Percentiles rank a stretch among this genome's conserved stretches.
Conservation (phyloP, 1,140 invertebrate genomes). For the Habropoda laboriosa region DNA sequence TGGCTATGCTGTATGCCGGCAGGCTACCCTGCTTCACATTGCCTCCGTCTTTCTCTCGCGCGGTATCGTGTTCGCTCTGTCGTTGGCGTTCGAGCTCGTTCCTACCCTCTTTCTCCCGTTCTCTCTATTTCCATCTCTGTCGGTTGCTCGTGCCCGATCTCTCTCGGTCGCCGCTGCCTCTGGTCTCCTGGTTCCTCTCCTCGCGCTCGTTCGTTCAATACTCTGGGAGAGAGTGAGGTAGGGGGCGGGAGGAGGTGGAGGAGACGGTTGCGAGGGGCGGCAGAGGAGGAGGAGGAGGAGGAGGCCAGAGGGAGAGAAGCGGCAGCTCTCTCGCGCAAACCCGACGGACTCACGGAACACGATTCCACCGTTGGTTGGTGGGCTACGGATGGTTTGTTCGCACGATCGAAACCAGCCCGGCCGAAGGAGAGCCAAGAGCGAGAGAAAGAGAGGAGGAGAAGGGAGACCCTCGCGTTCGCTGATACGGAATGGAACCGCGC, state of each 20-base stretch:
- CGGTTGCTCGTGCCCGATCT: slow-evolving; percentile 48
- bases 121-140: slow-evolving; percentile 30
- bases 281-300: slow-evolving; percentile 53
- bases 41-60: slow-evolving; percentile 66
- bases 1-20: slow-evolving; percentile 71
- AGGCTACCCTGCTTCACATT: slow-evolving; percentile 70
- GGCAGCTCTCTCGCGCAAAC: slow-evolving; percentile 64
- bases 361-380: slow-evolving; percentile 68
- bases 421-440: slow-evolving; percentile 55
- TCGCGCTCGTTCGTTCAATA: slow-evolving; percentile 77
- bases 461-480: slow-evolving; percentile 30
- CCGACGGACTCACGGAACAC: slow-evolving; percentile 70
- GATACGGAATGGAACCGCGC: slow-evolving; percentile 60
- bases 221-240: slow-evolving; percentile 68
- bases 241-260: slow-evolving; percentile 59
- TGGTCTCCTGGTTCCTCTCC: slow-evolving; percentile 69
- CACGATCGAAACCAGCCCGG: slow-evolving; percentile 68
- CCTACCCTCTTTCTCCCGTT: slow-evolving; percentile 55
- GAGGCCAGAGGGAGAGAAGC: slow-evolving; percentile 57
- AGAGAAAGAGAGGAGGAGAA: slow-evolving; percentile 21
- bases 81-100: slow-evolving; percentile 50
- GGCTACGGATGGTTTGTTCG: slow-evolving; percentile 70
- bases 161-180: slow-evolving; percentile 63
- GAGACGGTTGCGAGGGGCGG: slow-evolving; percentile 61
- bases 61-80: slow-evolving; percentile 23